phyloP scores from a whole-genome alignment of 2,113 vertebrate genomes.

The Chaetops frenatus region DNA sequence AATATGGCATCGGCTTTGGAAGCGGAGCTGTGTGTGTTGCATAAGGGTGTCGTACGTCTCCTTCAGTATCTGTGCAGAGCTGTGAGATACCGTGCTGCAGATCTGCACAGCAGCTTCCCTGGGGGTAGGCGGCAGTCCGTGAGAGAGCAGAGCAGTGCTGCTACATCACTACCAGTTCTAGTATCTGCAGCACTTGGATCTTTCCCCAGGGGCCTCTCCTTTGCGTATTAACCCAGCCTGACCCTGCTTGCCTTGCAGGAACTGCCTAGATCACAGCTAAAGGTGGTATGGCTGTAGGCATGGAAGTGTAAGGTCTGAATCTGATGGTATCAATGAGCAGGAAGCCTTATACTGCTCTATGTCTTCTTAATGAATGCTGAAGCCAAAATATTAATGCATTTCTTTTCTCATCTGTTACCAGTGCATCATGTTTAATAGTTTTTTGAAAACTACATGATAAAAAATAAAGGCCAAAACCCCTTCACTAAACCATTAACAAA shows the following conservation, averaged over 20 bases:
- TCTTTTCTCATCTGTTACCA: conserved; percentile 17
- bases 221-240: neutral
- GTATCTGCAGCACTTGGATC: neutral
- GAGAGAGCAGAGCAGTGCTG: neutral
- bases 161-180: neutral
- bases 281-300: neutral
- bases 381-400: neutral
- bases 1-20: neutral
- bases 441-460: neutral
- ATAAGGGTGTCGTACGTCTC: neutral
- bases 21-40: neutral
- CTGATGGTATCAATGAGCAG: neutral
- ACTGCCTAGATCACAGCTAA: neutral
- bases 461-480: neutral
- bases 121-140: neutral
- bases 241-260: conserved; percentile 28
- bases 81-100: neutral
- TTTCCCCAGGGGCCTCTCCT: neutral
- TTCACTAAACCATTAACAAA: neutral
- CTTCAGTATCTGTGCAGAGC: neutral
- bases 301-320: neutral
- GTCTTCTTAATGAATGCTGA: neutral
- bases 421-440: neutral
- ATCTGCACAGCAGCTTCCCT: neutral
- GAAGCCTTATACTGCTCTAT: neutral